A percentile compares a stretch with the other conserved stretches of the same genome.
phyloP scores from a whole-genome alignment of 2,888 invertebrate species.

The Cerceris ruficornis region DNA sequence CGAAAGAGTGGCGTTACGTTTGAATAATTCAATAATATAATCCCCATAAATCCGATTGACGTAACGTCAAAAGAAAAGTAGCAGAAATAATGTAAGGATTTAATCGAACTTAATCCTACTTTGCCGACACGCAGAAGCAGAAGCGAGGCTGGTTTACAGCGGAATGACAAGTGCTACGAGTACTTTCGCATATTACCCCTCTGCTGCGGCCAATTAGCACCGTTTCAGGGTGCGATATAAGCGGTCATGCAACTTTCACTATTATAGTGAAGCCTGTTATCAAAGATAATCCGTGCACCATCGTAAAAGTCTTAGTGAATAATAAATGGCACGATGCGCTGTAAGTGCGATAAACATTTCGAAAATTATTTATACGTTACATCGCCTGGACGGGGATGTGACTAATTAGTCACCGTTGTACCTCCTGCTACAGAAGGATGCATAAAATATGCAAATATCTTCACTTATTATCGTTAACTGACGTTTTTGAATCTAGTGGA shows the following conservation, averaged over 20 bases:
- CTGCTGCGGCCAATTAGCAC: slow-evolving; percentile 70
- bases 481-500: too few relatives aligned
- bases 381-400: too few relatives aligned
- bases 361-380: slow-evolving; percentile 2
- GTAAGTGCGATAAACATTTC: slow-evolving; percentile 22
- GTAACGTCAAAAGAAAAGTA: neutral
- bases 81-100: slow-evolving; percentile 5
- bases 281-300: slow-evolving; percentile 38
- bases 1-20: too few relatives aligned
- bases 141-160: slow-evolving; percentile 45
- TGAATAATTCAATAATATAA: too few relatives aligned
- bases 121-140: slow-evolving; percentile 19
- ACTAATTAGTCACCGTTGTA: too few relatives aligned
- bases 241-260: slow-evolving; percentile 67
- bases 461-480: too few relatives aligned
- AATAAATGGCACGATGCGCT: slow-evolving; percentile 31
- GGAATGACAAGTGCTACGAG: slow-evolving; percentile 52
- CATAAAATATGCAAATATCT: too few relatives aligned
- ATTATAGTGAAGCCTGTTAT: slow-evolving; percentile 35
- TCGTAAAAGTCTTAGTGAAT: slow-evolving; percentile 37
- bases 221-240: slow-evolving; percentile 66
- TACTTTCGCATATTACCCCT: slow-evolving; percentile 70
- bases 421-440: too few relatives aligned
- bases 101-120: slow-evolving; percentile 23
- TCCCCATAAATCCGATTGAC: neutral